Percentiles rank a stretch among this genome's conserved stretches.
Evolutionary conservation across 64 coral and sea anemone genomes (phyloP).

Genomic region (Stichodactyla helianthus): DNA sequence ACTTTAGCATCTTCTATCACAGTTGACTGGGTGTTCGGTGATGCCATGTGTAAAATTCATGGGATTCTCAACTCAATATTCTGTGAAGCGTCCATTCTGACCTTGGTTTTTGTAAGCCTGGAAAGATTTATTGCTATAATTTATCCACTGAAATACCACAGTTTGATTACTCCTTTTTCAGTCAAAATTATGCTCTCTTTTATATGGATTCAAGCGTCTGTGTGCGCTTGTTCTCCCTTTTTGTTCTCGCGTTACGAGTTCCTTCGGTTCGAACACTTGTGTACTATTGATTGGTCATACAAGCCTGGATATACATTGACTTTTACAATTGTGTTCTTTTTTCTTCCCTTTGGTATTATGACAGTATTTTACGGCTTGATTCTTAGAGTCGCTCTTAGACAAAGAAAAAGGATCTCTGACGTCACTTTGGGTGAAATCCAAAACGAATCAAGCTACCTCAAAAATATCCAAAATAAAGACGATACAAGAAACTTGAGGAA

Average conservation of each 20-base stretch:
- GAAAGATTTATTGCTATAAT: conserved; percentile 76
- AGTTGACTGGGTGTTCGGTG: conserved; percentile 55
- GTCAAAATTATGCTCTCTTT: conserved; percentile 42
- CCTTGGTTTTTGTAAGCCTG: conserved; percentile 64
- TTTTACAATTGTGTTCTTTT: conserved; percentile 42
- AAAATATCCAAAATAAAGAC: not conserved
- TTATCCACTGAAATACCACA: conserved; percentile 61
- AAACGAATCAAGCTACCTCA: not conserved
- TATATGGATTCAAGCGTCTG: conserved; percentile 48
- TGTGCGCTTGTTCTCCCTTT: conserved; percentile 35
- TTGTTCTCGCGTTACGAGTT: conserved; percentile 53
- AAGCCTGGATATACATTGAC: conserved; percentile 49
- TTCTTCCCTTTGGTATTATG: conserved; percentile 55
- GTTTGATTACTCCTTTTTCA: conserved; percentile 32
- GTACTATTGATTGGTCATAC: conserved; percentile 64
- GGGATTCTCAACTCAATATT: conserved; percentile 66
- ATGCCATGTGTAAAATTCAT: conserved; percentile 53
- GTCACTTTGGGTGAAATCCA: conserved; percentile 64
- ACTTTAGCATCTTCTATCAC: conserved; percentile 60
- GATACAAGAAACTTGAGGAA: conserved; percentile 13
- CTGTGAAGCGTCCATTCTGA: conserved; percentile 61
- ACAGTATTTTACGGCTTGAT: conserved; percentile 46
- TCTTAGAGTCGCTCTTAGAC: conserved; percentile 52
- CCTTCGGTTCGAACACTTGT: conserved; percentile 64
- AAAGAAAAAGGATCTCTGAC: conserved; percentile 34